Evolutionary conservation across 2,113 vertebrate genomes (phyloP), one percentile per base, ranked within the genome.

Genomic region (Egretta garzetta): DNA sequence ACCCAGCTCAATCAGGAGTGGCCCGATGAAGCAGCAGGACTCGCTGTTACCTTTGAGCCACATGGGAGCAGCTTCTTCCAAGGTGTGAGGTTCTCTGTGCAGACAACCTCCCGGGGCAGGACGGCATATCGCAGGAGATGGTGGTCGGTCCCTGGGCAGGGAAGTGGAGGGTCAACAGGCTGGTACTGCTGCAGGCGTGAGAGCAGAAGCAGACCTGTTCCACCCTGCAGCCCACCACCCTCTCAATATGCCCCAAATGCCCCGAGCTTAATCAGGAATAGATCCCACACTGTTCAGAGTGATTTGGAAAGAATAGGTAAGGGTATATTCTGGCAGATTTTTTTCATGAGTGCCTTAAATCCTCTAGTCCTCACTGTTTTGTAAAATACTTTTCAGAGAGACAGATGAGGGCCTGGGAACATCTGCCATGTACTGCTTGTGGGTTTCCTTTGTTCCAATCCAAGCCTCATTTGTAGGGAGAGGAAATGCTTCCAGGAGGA

Each of bases 11-110:
- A 28, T 3, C 2, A 0, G 27, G 20, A 52, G 12, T 1, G 6
- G 28, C 59, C 37, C 30, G 60, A 0, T 0, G 1, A 58, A 5
- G 72, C 83, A 53, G 60, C 35, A 85, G 35, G 56, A 56, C 24
- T 77, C 19, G 28, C 53, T 26, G 21, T 86, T 91, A 99, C 99
- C 99, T 99, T 99, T 52, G 99, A 99, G 43, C 99, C 99, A 94
- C 99, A 99, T 2, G 99, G 99, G 71, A 99, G 96, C 76, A 99
- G 99, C 85, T 99, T 99, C 97, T 99, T 99, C 99, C 99, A 99
- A 1, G 99, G 99, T 0, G 99, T 99, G 97, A 99, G 98, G 98
- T 99, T 99, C 97, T 99, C 99, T 1, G 99, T 99, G 97, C 99
- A 99, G 75, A 99, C 99, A 0, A 99, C 99, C 97, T 99, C 99